Percentiles rank a stretch among this genome's conserved stretches.
Evolutionary conservation across 2,113 vertebrate genomes (phyloP).

Genomic region (Cyanoramphus novaezelandiae): DNA sequence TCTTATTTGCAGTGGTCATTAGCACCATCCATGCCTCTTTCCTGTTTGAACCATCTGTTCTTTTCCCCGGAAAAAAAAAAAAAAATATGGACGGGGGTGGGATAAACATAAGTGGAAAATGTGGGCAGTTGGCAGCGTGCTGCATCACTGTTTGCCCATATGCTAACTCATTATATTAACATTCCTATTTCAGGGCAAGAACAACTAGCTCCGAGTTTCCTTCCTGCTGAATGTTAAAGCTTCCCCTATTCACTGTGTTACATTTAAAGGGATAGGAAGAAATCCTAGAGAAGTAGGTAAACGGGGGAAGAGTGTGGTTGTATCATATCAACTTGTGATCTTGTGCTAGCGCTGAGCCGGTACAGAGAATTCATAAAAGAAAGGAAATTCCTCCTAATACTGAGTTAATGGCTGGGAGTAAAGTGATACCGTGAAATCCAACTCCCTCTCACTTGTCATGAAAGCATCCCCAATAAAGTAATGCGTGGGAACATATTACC

Average conservation of each 20-base stretch:
- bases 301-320: background rate
- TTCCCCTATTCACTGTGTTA: background rate
- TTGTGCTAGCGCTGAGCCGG: background rate
- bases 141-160: conserved; percentile 42
- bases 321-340: background rate
- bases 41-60: conserved; percentile 42
- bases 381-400: conserved; percentile 20
- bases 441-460: conserved; percentile 28
- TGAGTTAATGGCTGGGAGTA: background rate
- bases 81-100: background rate
- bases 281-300: background rate
- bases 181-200: conserved; percentile 9
- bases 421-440: background rate
- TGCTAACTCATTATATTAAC: conserved; percentile 41
- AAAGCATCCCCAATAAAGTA: conserved; percentile 44
- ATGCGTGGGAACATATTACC: background rate
- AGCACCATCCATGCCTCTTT: background rate
- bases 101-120: conserved; percentile 27
- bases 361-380: background rate
- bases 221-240: background rate
- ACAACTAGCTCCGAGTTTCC: background rate
- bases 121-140: conserved; percentile 17
- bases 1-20: conserved; percentile 36
- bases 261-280: background rate
- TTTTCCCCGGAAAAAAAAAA: background rate